Base-by-base conservation (phyloP, 2,113 vertebrate genomes). In the Oxygymnocypris stewartii region DNA sequence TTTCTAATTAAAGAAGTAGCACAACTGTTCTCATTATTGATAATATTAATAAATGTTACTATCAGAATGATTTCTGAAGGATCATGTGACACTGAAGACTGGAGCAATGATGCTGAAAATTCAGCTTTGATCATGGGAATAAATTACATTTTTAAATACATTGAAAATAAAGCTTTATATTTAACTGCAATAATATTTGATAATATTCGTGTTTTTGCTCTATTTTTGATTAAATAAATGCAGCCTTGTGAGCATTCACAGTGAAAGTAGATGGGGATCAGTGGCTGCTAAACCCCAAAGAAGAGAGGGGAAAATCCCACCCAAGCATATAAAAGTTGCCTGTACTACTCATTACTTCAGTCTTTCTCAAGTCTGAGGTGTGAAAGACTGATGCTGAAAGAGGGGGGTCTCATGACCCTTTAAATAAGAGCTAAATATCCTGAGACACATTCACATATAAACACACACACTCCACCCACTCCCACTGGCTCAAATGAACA, bases 391-490 rank as follows among this genome's bases (percentile, higher is more conserved):
- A 12, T 49, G 13, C 42, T 8, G 12, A 47, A 49, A 76, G n/a
- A 47, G 12, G 73, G 51, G 40, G 42, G n/a, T 47, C 49, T 75
- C 73, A 75, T 47, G 73, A 75, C 2, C 42, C n/a, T 47, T 25
- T 25, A 76, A 76, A 76, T 12, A 76, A 28, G 42, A 28, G 23
- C 42, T 76, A 76, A 76, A 47, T 76, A 28, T 76, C 11, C 40
- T 9, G 42, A 75, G n/a, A 76, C 74, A 76, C 74, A 16, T 47
- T 76, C 42, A 76, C 74, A 28, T 76, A 25, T 76, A 76, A 76
- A 49, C 74, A 76, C 69, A 73, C 73, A 73, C 73, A 76, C 73
- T 75, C 73, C 73, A 75, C 74, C 74, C 74, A 76, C 28, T 76
- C 74, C 74, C 74, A 76, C 74, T 0, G 74, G 12, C n/a, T 49